Conservation (phyloP, 2,113 vertebrate species). For the Calonectris borealis region DNA sequence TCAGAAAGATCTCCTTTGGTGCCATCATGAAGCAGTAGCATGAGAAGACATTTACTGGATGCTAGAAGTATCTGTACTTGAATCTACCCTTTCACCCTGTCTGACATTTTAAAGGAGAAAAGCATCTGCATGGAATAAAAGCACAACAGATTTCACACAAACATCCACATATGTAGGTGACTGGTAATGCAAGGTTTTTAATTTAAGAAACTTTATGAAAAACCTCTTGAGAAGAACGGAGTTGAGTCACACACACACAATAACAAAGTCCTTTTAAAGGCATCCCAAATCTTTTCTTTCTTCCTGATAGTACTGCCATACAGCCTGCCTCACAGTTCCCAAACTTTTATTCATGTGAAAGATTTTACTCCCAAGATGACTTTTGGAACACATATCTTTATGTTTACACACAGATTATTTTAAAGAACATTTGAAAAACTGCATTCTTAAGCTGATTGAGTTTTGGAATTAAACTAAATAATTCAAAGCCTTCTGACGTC, state of each 20-base stretch:
- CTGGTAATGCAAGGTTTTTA: neutral
- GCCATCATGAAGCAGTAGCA: neutral
- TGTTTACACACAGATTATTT: neutral
- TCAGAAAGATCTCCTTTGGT: neutral
- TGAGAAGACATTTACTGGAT: neutral
- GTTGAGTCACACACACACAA: neutral
- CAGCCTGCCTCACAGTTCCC: neutral
- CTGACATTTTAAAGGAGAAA: neutral
- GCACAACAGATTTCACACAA: neutral
- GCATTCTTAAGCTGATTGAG: neutral
- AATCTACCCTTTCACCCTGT: neutral
- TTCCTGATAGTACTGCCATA: neutral
- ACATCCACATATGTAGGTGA: fast-evolving
- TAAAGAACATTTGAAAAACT: neutral
- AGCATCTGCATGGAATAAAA: neutral
- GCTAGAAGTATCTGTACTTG: neutral
- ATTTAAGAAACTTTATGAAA: neutral
- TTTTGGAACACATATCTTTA: neutral
- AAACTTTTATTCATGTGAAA: neutral
- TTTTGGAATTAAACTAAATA: neutral
- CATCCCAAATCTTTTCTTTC: neutral
- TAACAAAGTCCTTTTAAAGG: neutral
- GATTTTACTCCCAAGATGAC: neutral
- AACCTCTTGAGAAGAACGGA: neutral
- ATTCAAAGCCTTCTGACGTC: neutral